Conservation (phyloP, 2,797 vertebrate species). For the Morus bassanus region DNA sequence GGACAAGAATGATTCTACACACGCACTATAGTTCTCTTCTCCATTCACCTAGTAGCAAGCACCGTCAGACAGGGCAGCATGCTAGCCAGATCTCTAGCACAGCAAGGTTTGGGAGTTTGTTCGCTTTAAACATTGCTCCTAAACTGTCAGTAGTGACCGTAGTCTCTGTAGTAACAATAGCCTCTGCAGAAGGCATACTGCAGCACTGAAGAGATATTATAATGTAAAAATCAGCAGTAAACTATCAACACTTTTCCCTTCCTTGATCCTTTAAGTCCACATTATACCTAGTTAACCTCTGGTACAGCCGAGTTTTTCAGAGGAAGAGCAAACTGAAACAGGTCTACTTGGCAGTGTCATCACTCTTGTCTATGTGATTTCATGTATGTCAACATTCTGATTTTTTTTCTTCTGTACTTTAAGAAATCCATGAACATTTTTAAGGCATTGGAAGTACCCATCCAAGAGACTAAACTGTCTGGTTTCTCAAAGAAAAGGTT, state of each 20-base stretch:
- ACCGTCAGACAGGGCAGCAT: neutral
- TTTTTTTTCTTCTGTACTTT: neutral
- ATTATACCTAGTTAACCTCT: neutral
- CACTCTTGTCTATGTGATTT: neutral
- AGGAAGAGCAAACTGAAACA: neutral
- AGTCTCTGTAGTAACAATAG: neutral
- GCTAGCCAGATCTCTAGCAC: neutral
- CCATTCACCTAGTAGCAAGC: neutral
- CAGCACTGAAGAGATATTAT: neutral
- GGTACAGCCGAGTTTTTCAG: neutral
- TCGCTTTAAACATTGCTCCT: neutral
- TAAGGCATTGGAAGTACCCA: neutral
- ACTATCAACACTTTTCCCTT: neutral
- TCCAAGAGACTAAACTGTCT: neutral
- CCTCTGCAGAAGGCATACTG: neutral
- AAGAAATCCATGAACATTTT: neutral
- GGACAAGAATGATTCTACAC: neutral
- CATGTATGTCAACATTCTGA: neutral
- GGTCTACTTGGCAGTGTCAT: neutral
- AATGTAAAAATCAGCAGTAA: neutral
- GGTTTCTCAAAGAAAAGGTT: neutral
- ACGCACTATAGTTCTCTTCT: rapidly evolving
- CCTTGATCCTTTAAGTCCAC: neutral
- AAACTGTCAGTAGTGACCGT: neutral
- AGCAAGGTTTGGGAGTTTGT: neutral